Evolutionary conservation across 2,888 invertebrate genomes (phyloP), one percentile per base, ranked within the genome.

Genomic region (Mythimna loreyi): DNA sequence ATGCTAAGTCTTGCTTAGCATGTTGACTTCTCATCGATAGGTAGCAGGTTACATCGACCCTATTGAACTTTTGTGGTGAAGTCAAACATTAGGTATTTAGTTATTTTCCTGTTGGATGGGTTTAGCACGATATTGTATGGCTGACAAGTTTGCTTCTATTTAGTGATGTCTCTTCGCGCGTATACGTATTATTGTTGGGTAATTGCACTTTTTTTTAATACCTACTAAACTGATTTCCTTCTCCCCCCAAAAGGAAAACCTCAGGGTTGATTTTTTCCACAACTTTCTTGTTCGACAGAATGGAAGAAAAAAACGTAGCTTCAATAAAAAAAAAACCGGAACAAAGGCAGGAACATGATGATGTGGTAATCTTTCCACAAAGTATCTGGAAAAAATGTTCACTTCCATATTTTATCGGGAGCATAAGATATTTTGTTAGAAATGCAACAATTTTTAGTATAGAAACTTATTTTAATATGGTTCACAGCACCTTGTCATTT

Each of bases 41-140:
- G 62, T 21, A 28, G 9, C 13, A 61, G 57, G 71, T 52, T 28
- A 57, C 61, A 49, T 47, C 50, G 70, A 62, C 47, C 52, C 28
- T 11, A 30, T 50, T 74, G 49, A 74, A 71, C 72, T 63, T 70
- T 77, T 36, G 62, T 45, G 63, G 63, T 55, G 52, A 77, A 77
- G 58, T 16, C 30, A 21, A 61, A 33, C 9, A 49, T 23, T 66
- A n/a, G n/a, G n/a, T n/a, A 30, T 57, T 57, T 55, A 36, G n/a
- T 30, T 43, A 53, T 58, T 58, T 40, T 30, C 62, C 58, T 56
- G 4, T 59, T n/a, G 16, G 28, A 58, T 30, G 28, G 28, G 49
- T 40, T 60, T 6, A 53, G 36, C 21, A 49, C 16, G 43, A 59
- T 67, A 55, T 59, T 55, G 19, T 30, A 65, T 59, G 55, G 36